Evolutionary conservation across 2,888 invertebrate genomes (phyloP).

Genomic region (Steromphala cineraria): DNA sequence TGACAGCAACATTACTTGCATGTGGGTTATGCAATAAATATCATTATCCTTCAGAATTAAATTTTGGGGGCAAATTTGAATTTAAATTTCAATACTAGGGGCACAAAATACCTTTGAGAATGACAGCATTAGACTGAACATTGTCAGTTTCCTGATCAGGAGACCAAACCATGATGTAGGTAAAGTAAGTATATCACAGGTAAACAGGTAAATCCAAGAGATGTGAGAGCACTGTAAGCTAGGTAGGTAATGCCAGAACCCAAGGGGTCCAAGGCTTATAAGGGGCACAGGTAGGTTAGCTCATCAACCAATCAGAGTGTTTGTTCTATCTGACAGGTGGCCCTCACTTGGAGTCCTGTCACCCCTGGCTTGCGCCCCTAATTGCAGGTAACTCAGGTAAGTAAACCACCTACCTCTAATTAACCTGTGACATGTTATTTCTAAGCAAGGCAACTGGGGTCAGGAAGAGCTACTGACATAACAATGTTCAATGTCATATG

Average conservation of each 20-base stretch:
- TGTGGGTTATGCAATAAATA: too few species aligned
- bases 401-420: not conserved
- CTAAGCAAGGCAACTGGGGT: too few species aligned
- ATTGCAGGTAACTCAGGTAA: conserved; percentile 17
- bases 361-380: conserved; percentile 6
- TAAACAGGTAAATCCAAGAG: not conserved
- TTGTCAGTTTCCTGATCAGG: not conserved
- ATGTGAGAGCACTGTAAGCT: not conserved
- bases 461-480: too few species aligned
- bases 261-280: not conserved
- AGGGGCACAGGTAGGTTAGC: not conserved
- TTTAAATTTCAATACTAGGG: too few species aligned
- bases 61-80: too few species aligned
- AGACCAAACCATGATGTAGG: not conserved
- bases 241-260: not conserved
- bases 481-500: too few species aligned
- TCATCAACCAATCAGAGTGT: conserved; percentile 6
- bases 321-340: conserved; percentile 1
- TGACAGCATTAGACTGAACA: not conserved
- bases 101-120: not conserved
- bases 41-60: too few species aligned
- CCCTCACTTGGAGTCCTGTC: not conserved
- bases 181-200: not conserved
- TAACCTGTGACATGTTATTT: conserved; percentile 7
- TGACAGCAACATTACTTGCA: too few species aligned